A percentile compares a stretch with the other conserved stretches of the same genome.
Conservation (phyloP, 2,113 vertebrate genomes). For the Ailuropoda melanoleuca region DNA sequence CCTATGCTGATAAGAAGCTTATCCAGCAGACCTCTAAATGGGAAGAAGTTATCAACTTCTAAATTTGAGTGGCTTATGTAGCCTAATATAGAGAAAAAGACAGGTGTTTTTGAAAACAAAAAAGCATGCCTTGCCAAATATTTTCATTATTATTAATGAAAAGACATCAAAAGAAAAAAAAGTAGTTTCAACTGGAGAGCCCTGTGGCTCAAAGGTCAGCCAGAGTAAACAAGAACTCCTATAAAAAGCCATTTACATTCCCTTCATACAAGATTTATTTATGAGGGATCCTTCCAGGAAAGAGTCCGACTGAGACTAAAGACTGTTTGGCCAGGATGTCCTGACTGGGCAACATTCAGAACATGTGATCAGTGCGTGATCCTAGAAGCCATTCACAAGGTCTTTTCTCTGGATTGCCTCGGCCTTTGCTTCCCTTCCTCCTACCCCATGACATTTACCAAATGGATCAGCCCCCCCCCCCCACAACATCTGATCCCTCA, state of each 20-base stretch:
- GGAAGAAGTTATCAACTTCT: neutral
- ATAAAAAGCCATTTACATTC: conserved; percentile 80
- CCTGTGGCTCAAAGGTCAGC: conserved; percentile 74
- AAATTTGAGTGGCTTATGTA: neutral
- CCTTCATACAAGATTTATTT: conserved; percentile 76
- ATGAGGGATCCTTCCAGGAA: conserved; percentile 79
- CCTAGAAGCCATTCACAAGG: conserved; percentile 62
- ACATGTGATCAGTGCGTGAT: conserved; percentile 38
- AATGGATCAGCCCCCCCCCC: neutral
- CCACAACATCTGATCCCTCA: neutral
- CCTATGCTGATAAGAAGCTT: neutral
- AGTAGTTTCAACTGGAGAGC: conserved; percentile 74
- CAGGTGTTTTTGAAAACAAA: conserved; percentile 63
- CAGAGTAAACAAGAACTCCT: conserved; percentile 80
- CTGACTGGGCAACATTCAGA: conserved; percentile 70
- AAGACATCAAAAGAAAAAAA: conserved; percentile 75
- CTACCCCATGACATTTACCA: conserved; percentile 12
- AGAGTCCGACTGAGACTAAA: conserved; percentile 78
- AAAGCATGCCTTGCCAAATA: conserved; percentile 56
- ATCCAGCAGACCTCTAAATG: neutral
- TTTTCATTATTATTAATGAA: conserved; percentile 67
- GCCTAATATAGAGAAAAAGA: conserved; percentile 14
- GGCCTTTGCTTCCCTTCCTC: conserved; percentile 40
- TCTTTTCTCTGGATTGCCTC: conserved; percentile 28
- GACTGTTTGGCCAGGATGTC: conserved; percentile 78